Evolutionary conservation across 2,797 vertebrate species (phyloP), one percentile per base, ranked within the genome.

Genomic region (Pygocentrus nattereri): DNA sequence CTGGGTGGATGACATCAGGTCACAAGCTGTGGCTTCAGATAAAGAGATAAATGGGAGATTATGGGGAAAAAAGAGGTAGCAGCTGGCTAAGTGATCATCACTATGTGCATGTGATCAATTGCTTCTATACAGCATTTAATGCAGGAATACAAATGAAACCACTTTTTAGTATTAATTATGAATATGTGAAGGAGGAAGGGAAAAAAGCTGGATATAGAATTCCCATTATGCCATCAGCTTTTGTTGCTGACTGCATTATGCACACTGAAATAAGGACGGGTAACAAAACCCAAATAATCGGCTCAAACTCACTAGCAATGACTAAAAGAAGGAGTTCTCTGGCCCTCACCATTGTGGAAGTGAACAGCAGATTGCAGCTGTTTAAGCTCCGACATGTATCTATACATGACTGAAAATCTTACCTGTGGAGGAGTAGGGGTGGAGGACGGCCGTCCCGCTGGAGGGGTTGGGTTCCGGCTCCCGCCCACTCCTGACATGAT

Each of bases 401-500:
- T 23, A 34, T 49, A 34, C 23, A 30, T 65, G 58, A 73, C 19
- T 25, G 21, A 27, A 62, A 10, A n/a, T 31, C 65, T 93, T 93
- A 99, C 98, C 97, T 99, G 98, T 89, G 97, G 94, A 30, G 98
- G 96, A 65, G 98, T 98, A 62, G 97, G 96, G 83, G 93, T 94
- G 0, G 98, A 96, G 87, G 98, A 97, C 85, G 97, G 95, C 84
- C 90, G 96, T 89, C 90, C 95, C 85, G 92, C 87, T 68, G 95
- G 95, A 79, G 95, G 95, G 15, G 94, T 95, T 84, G 94, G 92
- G 90, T 95, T 95, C 86, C 93, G 76, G 85, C 89, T 91, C 47
- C 87, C 84, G 3, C 80, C 84, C 67, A 87, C 84, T 52, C 85
- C 94, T 23, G 97, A 98, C 98, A 99, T 96, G 89, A 99, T 99